phyloP scores from a whole-genome alignment of 2,113 vertebrate genomes.

The Promerops cafer region DNA sequence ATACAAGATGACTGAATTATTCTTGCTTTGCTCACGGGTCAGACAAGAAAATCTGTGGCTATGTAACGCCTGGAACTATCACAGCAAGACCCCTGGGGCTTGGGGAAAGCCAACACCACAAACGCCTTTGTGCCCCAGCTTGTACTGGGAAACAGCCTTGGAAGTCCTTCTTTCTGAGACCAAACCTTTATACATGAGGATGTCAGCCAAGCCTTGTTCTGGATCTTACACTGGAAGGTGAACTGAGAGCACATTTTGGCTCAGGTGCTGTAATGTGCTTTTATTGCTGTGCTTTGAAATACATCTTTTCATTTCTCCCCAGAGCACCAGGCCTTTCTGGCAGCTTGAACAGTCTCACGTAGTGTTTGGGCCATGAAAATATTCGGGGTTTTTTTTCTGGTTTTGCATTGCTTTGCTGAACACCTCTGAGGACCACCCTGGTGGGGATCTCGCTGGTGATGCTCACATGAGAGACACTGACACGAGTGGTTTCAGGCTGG shows the following conservation, averaged over 20 bases:
- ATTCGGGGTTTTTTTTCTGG: neutral
- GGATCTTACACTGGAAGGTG: slow-evolving; percentile 34
- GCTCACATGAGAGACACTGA: neutral
- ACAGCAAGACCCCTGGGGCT: neutral
- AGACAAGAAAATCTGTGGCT: neutral
- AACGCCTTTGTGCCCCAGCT: neutral
- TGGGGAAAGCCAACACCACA: neutral
- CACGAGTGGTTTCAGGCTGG: fast-evolving
- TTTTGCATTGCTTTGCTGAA: neutral
- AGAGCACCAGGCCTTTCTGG: neutral
- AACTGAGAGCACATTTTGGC: slow-evolving; percentile 25
- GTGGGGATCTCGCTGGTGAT: fast-evolving
- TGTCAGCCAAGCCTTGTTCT: neutral
- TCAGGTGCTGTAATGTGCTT: neutral
- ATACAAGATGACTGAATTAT: neutral
- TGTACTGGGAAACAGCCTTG: neutral
- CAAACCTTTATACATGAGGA: neutral
- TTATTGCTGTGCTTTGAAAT: slow-evolving; percentile 43
- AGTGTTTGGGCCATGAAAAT: neutral
- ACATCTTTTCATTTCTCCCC: neutral
- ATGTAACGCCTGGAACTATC: neutral
- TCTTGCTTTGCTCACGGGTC: neutral
- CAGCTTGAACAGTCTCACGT: neutral
- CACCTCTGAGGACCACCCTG: neutral
- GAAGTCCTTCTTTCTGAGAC: neutral